Percentiles rank a stretch among this genome's conserved stretches.
Conservation (phyloP, 2,888 invertebrate species). For the Drosophila infuscata region DNA sequence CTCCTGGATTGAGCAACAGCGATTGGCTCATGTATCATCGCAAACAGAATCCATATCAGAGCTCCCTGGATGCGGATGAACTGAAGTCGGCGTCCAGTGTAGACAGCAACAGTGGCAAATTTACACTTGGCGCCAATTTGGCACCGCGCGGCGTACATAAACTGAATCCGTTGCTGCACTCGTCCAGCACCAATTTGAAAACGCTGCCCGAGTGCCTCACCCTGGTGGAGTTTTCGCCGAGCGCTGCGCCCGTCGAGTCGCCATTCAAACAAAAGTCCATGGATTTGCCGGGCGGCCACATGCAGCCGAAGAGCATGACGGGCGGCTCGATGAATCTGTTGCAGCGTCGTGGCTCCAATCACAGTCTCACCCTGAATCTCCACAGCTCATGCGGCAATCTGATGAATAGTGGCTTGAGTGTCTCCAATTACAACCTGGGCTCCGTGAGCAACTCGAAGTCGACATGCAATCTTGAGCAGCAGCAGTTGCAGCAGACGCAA, state of each 20-base stretch:
- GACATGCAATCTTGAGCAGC: slow-evolving; percentile 76
- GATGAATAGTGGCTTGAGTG: slow-evolving; percentile 85
- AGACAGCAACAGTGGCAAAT: slow-evolving; percentile 63
- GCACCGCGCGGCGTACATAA: slow-evolving; percentile 75
- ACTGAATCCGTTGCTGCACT: slow-evolving; percentile 78
- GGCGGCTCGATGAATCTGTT: slow-evolving; percentile 83
- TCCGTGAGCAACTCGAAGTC: slow-evolving; percentile 85
- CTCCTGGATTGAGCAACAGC: slow-evolving; percentile 60
- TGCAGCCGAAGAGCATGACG: slow-evolving; percentile 51
- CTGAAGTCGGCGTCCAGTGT: slow-evolving; percentile 66
- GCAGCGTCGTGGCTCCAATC: slow-evolving; percentile 88
- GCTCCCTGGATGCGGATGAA: slow-evolving; percentile 66
- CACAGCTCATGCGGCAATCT: slow-evolving; percentile 86
- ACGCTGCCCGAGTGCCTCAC: slow-evolving; percentile 90
- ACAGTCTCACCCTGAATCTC: slow-evolving; percentile 87
- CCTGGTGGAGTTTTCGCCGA: slow-evolving; percentile 87
- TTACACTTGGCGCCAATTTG: slow-evolving; percentile 59
- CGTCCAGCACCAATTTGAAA: slow-evolving; percentile 89
- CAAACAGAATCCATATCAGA: slow-evolving; percentile 75
- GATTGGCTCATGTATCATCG: slow-evolving; percentile 80
- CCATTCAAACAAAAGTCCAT: slow-evolving; percentile 80
- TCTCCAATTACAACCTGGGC: slow-evolving; percentile 87
- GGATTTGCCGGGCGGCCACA: slow-evolving; percentile 64
- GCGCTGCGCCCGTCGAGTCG: slow-evolving; percentile 48
- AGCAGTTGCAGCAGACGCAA: slow-evolving; percentile 26